These are phyloP conservation scores for Melinopterus prodromus DNA, from an alignment of 2,888 invertebrate species.

Conservation along the genomic window DNA sequence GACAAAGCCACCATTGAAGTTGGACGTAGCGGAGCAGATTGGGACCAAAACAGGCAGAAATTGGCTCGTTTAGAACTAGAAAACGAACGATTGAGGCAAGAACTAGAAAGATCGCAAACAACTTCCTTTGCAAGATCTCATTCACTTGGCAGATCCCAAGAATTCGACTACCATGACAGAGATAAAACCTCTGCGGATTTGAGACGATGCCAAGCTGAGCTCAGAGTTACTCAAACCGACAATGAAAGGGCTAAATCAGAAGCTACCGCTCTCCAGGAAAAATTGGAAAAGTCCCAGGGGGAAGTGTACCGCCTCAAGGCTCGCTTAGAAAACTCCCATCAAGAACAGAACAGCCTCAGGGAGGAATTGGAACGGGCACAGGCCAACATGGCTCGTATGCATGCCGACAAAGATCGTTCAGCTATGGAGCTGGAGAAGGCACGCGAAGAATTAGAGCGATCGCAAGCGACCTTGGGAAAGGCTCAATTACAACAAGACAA, in stretches of 20 bases:
- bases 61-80: constrained; percentile 87
- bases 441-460: constrained; percentile 87
- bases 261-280: constrained; percentile 87
- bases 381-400: constrained; percentile 82
- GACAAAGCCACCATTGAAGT: constrained; percentile 92
- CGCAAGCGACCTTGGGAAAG: constrained; percentile 89
- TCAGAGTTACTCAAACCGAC: constrained; percentile 91
- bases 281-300: constrained; percentile 93
- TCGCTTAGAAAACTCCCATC: constrained; percentile 93
- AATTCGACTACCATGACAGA: constrained; percentile 37
- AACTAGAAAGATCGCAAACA: constrained; percentile 73
- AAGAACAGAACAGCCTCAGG: constrained; percentile 90
- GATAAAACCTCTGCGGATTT: constrained; percentile 81
- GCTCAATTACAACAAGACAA: constrained; percentile 93
- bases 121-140: constrained; percentile 81
- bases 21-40: constrained; percentile 88
- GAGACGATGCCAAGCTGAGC: constrained; percentile 87
- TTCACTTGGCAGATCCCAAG: constrained; percentile 72
- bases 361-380: constrained; percentile 92
- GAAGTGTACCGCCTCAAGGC: constrained; percentile 95
- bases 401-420: constrained; percentile 88
- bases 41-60: constrained; percentile 86
- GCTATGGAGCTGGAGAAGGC: constrained; percentile 85
- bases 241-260: constrained; percentile 87
- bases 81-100: constrained; percentile 85